Conservation (phyloP, 1,140 invertebrate genomes). For the Drosophila littoralis region DNA sequence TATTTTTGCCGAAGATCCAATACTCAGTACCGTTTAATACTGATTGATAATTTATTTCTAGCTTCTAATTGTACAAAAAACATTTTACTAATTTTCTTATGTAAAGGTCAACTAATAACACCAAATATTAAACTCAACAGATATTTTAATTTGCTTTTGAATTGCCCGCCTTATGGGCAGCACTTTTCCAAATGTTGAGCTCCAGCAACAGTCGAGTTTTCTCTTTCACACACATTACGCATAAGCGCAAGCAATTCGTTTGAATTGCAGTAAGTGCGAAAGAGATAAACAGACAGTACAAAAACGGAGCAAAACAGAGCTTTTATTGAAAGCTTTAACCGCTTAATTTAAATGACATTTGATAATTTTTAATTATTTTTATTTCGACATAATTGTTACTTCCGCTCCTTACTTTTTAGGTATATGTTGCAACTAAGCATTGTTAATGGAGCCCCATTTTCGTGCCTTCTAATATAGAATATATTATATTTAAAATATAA, state of each 20-base stretch:
- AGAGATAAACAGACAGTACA: background rate
- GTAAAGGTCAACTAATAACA: constrained; percentile 33
- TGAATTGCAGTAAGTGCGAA: background rate
- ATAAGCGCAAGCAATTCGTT: background rate
- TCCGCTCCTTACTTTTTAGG: background rate
- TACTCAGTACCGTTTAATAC: constrained; percentile 36
- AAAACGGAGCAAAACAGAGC: background rate
- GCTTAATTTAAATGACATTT: background rate
- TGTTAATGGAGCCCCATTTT: too few species aligned
- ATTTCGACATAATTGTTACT: background rate
- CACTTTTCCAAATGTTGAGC: constrained; percentile 21
- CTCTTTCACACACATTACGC: background rate
- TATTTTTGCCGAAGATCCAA: background rate
- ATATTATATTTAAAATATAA: too few species aligned
- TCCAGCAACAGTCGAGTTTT: background rate
- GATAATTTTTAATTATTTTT: background rate
- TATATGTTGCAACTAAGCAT: too few species aligned
- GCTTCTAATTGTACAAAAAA: constrained; percentile 62
- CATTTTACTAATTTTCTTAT: constrained; percentile 44
- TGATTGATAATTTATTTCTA: constrained; percentile 66
- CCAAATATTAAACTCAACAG: constrained; percentile 31
- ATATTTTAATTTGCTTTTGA: constrained; percentile 6
- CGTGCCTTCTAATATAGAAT: too few species aligned
- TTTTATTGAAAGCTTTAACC: constrained; percentile 1
- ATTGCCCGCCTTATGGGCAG: constrained; percentile 48